These are phyloP conservation scores for Eilema sororculum DNA, from an alignment of 2,888 invertebrate genomes.

Conservation along the genomic window DNA sequence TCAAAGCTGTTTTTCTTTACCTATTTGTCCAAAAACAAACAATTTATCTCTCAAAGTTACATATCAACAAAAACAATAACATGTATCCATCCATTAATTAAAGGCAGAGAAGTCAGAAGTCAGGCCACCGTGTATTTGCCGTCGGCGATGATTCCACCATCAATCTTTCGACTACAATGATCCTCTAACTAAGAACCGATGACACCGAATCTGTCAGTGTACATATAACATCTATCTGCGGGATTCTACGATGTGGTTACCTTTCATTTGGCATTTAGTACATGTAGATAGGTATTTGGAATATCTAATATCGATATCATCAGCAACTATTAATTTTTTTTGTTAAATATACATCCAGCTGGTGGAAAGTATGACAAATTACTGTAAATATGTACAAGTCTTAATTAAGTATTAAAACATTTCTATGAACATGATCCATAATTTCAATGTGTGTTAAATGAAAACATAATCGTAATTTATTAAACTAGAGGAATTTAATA, in stretches of 20 bases:
- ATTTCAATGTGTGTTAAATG: too few species aligned
- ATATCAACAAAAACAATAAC: neutral
- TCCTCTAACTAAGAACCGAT: constrained; percentile 75
- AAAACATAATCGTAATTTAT: too few species aligned
- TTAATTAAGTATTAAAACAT: too few species aligned
- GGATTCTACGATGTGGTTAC: constrained; percentile 58
- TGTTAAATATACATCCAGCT: too few species aligned
- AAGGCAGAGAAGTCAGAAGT: constrained; percentile 24
- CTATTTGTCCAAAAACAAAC: neutral
- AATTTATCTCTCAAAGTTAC: neutral
- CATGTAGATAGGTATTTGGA: neutral
- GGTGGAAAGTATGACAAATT: too few species aligned
- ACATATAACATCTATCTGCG: constrained; percentile 62
- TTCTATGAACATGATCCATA: too few species aligned
- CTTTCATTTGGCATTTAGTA: constrained; percentile 35
- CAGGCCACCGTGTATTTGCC: constrained; percentile 59
- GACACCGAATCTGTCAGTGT: constrained; percentile 65
- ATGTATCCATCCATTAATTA: constrained; percentile 37
- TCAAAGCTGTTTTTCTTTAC: neutral
- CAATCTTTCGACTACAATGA: constrained; percentile 77
- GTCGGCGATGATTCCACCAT: constrained; percentile 71
- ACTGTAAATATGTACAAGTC: too few species aligned
- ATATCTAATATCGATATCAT: neutral
- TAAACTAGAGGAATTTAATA: too few species aligned
- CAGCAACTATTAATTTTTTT: neutral